phyloP scores from a whole-genome alignment of 2,797 vertebrate genomes.

The Pitangus sulphuratus region DNA sequence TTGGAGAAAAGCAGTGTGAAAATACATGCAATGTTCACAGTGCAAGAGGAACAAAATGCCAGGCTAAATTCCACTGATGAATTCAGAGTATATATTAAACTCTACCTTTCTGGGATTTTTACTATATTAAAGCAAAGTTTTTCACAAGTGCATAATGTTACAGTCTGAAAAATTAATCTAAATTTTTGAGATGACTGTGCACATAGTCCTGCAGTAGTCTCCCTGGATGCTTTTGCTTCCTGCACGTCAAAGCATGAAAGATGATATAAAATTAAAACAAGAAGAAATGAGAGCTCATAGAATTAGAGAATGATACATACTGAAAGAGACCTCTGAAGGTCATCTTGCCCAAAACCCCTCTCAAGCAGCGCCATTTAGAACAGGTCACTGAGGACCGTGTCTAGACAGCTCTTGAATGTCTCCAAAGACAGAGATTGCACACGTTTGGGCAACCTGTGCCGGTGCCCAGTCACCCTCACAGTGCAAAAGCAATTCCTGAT shows the following conservation, averaged over 20 bases:
- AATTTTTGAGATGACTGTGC: background rate
- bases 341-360: background rate
- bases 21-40: conserved; percentile 3
- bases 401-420: background rate
- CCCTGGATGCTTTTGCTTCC: background rate
- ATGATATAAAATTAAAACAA: background rate
- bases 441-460: background rate
- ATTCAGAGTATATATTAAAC: background rate
- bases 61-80: conserved; percentile 8
- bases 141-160: background rate
- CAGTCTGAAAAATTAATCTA: background rate
- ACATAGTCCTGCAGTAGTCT: background rate
- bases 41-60: conserved; percentile 26
- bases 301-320: background rate
- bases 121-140: background rate
- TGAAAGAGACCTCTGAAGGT: background rate
- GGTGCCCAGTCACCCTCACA: background rate
- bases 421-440: background rate
- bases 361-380: background rate
- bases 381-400: background rate
- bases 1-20: conserved; percentile 47
- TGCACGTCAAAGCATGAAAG: background rate
- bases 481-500: background rate
- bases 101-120: background rate
- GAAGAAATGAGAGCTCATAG: background rate